Evolutionary conservation across 2,888 invertebrate genomes (phyloP).

Genomic region (Eupithecia exiguata): DNA sequence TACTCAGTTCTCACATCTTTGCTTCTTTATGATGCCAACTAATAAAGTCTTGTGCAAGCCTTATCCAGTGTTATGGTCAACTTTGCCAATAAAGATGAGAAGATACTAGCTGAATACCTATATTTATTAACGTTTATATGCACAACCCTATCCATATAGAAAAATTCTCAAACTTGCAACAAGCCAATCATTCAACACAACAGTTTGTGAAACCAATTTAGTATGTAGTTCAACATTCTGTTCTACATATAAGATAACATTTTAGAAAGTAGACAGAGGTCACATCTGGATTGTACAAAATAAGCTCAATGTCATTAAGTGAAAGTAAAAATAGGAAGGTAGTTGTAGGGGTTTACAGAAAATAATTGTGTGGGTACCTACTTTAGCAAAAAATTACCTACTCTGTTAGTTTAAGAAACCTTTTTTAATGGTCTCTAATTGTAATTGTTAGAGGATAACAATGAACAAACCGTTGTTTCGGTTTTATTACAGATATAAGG

Average conservation of each 20-base stretch:
- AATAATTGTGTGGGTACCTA: not conserved
- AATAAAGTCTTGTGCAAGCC: not conserved
- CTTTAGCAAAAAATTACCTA: not conserved
- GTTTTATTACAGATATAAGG: not conserved
- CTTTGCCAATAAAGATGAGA: not conserved
- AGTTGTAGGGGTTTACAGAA: not conserved
- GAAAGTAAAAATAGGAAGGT: slow-evolving; percentile 18
- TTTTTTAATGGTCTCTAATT: not conserved
- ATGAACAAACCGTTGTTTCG: not conserved
- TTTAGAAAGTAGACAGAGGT: slow-evolving; percentile 26
- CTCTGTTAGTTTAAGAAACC: not conserved
- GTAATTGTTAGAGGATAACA: too few species aligned
- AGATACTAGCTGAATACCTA: not conserved
- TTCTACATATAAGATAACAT: not conserved
- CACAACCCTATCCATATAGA: not conserved
- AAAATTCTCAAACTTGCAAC: not conserved
- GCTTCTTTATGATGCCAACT: not conserved
- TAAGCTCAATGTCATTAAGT: slow-evolving; percentile 28
- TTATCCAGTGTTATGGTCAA: not conserved
- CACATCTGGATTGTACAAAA: not conserved
- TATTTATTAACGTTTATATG: not conserved
- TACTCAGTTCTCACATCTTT: not conserved
- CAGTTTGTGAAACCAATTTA: not conserved
- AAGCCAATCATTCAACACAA: not conserved
- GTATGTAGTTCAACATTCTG: not conserved